Base-by-base conservation (phyloP, 2,113 vertebrate species). In the Gambusia holbrooki region DNA sequence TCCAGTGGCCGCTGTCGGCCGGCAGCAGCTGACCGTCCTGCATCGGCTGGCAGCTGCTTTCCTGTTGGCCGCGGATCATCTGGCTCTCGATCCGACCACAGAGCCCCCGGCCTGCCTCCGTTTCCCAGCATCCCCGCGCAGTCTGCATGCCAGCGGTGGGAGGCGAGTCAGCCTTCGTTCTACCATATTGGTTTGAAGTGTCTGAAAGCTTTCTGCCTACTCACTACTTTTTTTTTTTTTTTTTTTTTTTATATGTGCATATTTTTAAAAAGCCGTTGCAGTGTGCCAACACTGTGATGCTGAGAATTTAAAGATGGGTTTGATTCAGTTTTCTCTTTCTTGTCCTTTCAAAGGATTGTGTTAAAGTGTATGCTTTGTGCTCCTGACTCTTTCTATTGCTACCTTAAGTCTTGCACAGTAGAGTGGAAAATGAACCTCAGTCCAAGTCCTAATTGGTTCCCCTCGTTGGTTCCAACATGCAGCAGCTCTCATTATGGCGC, bases 151-250 rank as follows among this genome's bases (percentile, higher is more conserved):
- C 85, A 83, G 73, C 15, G 45, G 74, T 77, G n/a, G 65, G 80
- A 84, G 77, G 77, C 45, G 25, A 79, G 69, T 14, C 0, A 66
- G 69, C 62, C 82, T n/a, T 71, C 61, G 19, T 80, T 69, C 76
- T 73, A 73, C 82, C 74, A 33, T 70, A 80, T 77, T 33, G 65
- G 77, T 81, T 82, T 74, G 76, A 83, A 84, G 73, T 79, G 66
- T 80, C 86, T 80, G 83, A 85, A 83, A 79, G 63, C 76, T 73
- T 35, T 76, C 77, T 58, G 80, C 85, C 85, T 79, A 87, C 87
- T 84, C 82, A 7, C 74, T 86, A 66, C 81, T 70, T 79, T 61
- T 6, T 13, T 37, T 66, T 48, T 48, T 48, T 4, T 12, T 73
- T 68, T 79, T 60, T 4, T 9, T 27, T 27, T 27, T 27, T 27